Evolutionary conservation across 2,113 vertebrate genomes (phyloP).

Genomic region (Talpa occidentalis): DNA sequence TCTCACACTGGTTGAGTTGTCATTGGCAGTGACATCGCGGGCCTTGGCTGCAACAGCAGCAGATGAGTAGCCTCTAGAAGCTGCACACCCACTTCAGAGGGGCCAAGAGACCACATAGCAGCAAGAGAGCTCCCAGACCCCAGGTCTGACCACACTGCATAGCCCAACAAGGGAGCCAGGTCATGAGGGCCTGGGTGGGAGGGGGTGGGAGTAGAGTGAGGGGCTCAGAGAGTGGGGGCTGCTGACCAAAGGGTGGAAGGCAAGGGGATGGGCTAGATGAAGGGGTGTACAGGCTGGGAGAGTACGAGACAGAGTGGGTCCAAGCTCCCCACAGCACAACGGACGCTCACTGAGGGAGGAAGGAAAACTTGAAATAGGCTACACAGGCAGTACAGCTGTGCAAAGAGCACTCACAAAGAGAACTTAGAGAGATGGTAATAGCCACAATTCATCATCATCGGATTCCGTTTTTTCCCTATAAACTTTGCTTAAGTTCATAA

Average conservation of each 20-base stretch:
- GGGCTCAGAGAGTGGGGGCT: not conserved
- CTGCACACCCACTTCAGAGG: not conserved
- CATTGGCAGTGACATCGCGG: not conserved
- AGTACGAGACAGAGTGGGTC: not conserved
- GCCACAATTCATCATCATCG: not conserved
- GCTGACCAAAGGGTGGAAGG: not conserved
- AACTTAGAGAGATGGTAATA: not conserved
- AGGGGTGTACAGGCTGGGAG: not conserved
- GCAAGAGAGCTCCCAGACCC: not conserved
- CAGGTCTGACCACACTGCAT: not conserved
- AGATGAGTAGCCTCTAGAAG: not conserved
- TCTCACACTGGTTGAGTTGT: not conserved
- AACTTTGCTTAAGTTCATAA: conserved; percentile 65
- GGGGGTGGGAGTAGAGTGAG: not conserved
- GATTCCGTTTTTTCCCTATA: conserved; percentile 43
- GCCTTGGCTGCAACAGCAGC: too few species aligned
- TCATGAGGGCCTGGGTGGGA: fast-evolving
- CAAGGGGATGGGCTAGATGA: not conserved
- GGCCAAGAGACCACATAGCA: not conserved
- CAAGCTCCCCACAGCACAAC: not conserved
- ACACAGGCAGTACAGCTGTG: not conserved
- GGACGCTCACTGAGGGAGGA: not conserved
- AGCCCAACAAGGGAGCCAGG: not conserved
- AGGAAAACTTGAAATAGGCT: not conserved
- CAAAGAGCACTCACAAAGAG: not conserved